These are phyloP conservation scores for Perognathus longimembris DNA, from an alignment of 2,113 vertebrate genomes.

Conservation along the genomic window DNA sequence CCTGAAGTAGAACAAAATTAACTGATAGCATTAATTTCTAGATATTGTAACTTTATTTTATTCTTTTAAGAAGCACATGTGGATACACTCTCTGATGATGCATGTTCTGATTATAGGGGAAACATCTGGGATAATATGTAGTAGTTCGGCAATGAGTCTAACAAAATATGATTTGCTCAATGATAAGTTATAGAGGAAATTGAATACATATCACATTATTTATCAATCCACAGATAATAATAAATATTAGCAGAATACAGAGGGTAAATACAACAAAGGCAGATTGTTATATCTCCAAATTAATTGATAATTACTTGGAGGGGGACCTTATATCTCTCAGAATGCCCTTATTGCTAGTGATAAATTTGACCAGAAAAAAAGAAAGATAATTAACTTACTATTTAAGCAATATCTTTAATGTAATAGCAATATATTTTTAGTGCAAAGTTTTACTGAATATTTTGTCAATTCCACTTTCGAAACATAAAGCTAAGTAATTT, in stretches of 20 bases:
- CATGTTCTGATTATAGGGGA: background rate
- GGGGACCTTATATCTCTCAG: rapidly evolving
- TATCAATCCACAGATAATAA: background rate
- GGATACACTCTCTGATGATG: background rate
- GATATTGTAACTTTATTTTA: background rate
- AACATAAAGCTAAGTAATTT: background rate
- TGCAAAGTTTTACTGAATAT: background rate
- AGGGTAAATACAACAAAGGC: background rate
- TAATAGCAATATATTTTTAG: background rate
- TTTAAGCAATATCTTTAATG: background rate
- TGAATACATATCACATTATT: background rate
- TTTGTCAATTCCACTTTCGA: background rate
- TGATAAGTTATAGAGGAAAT: background rate
- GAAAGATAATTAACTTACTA: background rate
- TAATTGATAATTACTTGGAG: background rate
- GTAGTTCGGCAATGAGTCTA: background rate
- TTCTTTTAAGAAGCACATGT: background rate
- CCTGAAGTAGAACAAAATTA: background rate
- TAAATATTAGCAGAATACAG: background rate
- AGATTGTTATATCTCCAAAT: background rate
- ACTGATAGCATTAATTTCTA: background rate
- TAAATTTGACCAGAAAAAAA: background rate
- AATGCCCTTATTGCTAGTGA: background rate
- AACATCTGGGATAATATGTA: background rate
- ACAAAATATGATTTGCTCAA: background rate